Base-by-base conservation (phyloP, 2,888 invertebrate genomes). In the Caenorhabditis becei region DNA sequence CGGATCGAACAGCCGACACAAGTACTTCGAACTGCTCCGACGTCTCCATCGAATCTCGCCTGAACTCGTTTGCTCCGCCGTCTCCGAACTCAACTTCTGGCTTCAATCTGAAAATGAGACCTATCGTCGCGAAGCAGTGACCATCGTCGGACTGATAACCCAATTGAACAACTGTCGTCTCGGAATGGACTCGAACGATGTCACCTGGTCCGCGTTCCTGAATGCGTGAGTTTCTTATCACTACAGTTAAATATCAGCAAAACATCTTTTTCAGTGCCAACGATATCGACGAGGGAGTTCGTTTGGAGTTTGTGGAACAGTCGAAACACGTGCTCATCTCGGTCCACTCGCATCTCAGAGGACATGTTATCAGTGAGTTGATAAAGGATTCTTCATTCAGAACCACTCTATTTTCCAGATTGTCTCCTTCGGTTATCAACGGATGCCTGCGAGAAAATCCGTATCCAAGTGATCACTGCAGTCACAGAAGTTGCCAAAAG, bases 401-500 rank as follows among this genome's bases (percentile, higher is more conserved):
- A 32, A 10, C n/a, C 18, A 10, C 32, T 23, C 24, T 69, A 56
- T 49, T 53, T 26, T 69, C 18, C 37, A 77, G 77, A 63, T 16
- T 20, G 58, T 32, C 65, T 82, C 5, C 20, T 65, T 4, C 62
- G 56, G 24, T 41, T 77, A 10, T 61, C 53, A 0, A 37, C 32
- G n/a, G 82, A 86, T 53, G 0, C 24, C 0, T 75, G 77, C 0
- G 86, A 84, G 8, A 44, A 61, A 8, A 69, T 86, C 20, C 75
- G 86, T 1, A 37, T 59, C 20, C 58, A 58, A 18, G 81, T 83
- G 0, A 51, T 86, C 14, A 14, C 54, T 1, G 65, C 62, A 2
- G 79, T 80, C 1, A 70, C 65, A 0, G 65, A 77, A 20, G 78
- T 83, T 7, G 84, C 86, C 3, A 79, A 80, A 67, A 47, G 44